Conservation (phyloP, 35 echinoderm and acorn worm species). For the Anneissia japonica region DNA sequence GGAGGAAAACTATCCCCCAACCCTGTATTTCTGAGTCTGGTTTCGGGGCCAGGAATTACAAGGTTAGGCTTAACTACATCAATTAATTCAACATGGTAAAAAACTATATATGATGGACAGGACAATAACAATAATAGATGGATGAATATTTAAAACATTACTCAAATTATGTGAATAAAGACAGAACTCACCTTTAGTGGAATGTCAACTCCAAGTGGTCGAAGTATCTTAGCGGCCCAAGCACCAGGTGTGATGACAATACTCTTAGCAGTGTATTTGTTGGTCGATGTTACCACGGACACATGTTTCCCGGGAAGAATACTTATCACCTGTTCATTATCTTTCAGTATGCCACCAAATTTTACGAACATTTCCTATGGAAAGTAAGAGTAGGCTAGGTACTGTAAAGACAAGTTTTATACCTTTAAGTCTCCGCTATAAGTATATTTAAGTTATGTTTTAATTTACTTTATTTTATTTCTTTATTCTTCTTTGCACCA, state of each 20-base stretch:
- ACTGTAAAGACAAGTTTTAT: background rate
- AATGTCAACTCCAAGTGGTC: conserved; percentile 60
- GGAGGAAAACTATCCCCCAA: too few species aligned
- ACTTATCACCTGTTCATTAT: conserved; percentile 67
- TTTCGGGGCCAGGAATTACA: too few species aligned
- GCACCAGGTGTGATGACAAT: conserved; percentile 74
- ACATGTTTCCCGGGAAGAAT: conserved; percentile 67
- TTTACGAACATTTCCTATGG: conserved; percentile 41
- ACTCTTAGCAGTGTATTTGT: conserved; percentile 47
- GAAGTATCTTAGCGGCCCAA: conserved; percentile 66
- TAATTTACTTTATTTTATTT: background rate
- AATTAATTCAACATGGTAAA: too few species aligned
- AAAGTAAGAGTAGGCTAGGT: background rate
- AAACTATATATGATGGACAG: too few species aligned
- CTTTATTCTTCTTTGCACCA: background rate
- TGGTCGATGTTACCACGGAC: conserved; percentile 55
- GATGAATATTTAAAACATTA: too few species aligned
- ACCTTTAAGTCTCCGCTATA: background rate
- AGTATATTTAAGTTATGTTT: background rate
- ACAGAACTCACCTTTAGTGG: conserved; percentile 55
- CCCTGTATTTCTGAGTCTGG: too few species aligned
- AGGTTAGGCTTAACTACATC: too few species aligned
- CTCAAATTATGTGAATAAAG: too few species aligned
- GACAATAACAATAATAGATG: too few species aligned
- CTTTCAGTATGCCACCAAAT: conserved; percentile 58